These are phyloP conservation scores for Lysiphlebus fabarum DNA, from an alignment of 1,140 invertebrate species.

Conservation along the genomic window DNA sequence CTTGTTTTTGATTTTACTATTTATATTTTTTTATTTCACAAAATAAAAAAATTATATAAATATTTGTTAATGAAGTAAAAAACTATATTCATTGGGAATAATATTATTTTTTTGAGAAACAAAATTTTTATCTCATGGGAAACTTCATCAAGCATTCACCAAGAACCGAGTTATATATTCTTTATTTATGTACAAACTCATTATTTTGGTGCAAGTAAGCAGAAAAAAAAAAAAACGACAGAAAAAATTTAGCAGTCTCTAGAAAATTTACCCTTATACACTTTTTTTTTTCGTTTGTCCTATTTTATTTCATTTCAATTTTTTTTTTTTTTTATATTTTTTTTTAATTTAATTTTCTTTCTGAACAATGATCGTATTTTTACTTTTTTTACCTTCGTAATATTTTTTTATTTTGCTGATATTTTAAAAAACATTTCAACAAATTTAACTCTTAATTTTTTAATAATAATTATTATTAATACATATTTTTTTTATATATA, in stretches of 20 bases:
- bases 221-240: constrained; percentile 34
- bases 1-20: too few relatives aligned
- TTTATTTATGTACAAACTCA: constrained; percentile 56
- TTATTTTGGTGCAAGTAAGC: constrained; percentile 56
- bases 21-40: too few relatives aligned
- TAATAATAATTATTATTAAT: background rate
- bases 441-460: too few relatives aligned
- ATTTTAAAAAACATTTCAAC: too few relatives aligned
- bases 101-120: constrained; percentile 38
- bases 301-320: constrained; percentile 16
- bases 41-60: too few relatives aligned
- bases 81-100: too few relatives aligned
- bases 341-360: constrained; percentile 1
- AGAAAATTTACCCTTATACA: background rate
- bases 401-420: constrained; percentile 9
- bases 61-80: too few relatives aligned
- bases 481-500: background rate
- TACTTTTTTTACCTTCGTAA: constrained; percentile 6
- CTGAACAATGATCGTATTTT: constrained; percentile 9
- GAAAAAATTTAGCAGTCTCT: constrained; percentile 38
- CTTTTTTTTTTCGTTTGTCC: background rate
- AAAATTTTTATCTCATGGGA: constrained; percentile 52
- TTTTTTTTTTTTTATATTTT: constrained; percentile 15
- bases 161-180: constrained; percentile 40
- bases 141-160: constrained; percentile 52